phyloP scores from a whole-genome alignment of 2,888 invertebrate genomes.

The Drosophila formosana region DNA sequence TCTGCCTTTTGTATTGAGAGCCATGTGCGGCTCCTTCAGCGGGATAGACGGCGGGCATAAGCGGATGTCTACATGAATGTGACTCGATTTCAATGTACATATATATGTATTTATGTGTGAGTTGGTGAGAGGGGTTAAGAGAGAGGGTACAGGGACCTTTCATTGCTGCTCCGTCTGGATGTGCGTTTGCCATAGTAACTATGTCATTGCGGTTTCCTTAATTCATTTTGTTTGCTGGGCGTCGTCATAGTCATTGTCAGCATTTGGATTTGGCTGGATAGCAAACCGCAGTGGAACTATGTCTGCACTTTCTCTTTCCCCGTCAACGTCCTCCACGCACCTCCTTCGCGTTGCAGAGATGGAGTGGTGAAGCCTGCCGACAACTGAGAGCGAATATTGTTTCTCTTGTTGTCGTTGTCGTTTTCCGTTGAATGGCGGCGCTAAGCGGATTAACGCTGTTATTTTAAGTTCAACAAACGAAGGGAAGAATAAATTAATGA shows the following conservation, averaged over 20 bases:
- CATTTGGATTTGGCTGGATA: constrained; percentile 56
- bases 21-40: constrained; percentile 48
- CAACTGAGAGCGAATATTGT: constrained; percentile 26
- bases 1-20: constrained; percentile 40
- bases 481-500: constrained; percentile 83
- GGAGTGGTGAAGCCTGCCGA: constrained; percentile 28
- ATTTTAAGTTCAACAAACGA: constrained; percentile 81
- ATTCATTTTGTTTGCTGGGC: constrained; percentile 78
- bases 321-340: not conserved
- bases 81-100: constrained; percentile 10
- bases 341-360: constrained; percentile 2
- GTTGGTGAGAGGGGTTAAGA: not conserved
- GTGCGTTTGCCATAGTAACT: constrained; percentile 64
- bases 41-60: constrained; percentile 27
- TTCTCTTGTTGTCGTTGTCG: constrained; percentile 26
- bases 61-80: constrained; percentile 42
- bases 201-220: constrained; percentile 80
- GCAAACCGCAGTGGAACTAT: constrained; percentile 53
- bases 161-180: constrained; percentile 17
- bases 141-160: not conserved
- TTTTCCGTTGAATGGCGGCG: constrained; percentile 69
- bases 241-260: constrained; percentile 61
- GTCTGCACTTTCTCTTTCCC: constrained; percentile 1
- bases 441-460: constrained; percentile 81
- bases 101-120: constrained; percentile 14